Percentiles rank a stretch among this genome's conserved stretches.
Evolutionary conservation across 2,888 invertebrate species (phyloP).

Genomic region (Coronaproctus castanopsis): DNA sequence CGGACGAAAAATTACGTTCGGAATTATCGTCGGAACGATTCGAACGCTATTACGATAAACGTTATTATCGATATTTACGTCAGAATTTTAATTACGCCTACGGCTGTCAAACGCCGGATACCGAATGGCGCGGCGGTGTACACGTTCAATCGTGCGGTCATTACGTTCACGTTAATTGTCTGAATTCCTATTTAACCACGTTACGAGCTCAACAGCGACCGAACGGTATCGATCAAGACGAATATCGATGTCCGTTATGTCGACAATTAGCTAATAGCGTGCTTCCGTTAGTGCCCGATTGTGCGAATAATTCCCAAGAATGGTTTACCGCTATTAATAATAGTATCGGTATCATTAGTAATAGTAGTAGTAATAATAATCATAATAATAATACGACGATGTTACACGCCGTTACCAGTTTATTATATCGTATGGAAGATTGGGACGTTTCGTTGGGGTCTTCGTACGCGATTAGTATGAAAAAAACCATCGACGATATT

Average conservation of each 20-base stretch:
- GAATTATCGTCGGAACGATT: neutral
- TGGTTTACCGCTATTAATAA: too few species aligned
- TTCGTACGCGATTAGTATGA: slow-evolving; percentile 52
- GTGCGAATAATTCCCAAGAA: neutral
- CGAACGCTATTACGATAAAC: neutral
- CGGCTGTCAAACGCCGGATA: slow-evolving; percentile 21
- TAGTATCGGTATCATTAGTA: too few species aligned
- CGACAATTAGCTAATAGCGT: slow-evolving; percentile 79
- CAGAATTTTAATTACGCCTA: neutral
- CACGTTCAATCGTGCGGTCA: slow-evolving; percentile 92
- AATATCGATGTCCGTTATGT: slow-evolving; percentile 42
- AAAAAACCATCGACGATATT: slow-evolving; percentile 85
- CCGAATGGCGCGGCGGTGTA: slow-evolving; percentile 52
- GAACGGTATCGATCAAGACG: slow-evolving; percentile 30
- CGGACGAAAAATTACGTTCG: neutral
- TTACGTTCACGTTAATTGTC: slow-evolving; percentile 84
- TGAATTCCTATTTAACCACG: slow-evolving; percentile 73
- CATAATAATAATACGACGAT: neutral
- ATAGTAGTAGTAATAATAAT: neutral
- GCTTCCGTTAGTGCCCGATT: slow-evolving; percentile 49
- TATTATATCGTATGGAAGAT: neutral
- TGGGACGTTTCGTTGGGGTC: neutral
- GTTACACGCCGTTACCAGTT: neutral
- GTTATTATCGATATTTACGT: neutral
- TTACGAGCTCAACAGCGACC: slow-evolving; percentile 57